Evolutionary conservation across 2,888 invertebrate species (phyloP).

Genomic region (Ernsta delagoae): DNA sequence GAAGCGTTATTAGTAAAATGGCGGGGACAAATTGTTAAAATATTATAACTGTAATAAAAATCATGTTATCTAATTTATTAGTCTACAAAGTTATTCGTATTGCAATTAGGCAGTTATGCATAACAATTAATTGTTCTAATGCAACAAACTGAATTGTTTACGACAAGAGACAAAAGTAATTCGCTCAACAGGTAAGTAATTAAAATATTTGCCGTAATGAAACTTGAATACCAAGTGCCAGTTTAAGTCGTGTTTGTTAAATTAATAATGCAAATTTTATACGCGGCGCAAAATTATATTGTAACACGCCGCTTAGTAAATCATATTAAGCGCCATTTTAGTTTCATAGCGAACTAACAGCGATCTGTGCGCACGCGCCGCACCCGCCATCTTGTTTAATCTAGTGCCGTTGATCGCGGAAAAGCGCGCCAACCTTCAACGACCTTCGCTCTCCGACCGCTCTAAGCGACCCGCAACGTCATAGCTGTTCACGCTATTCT

Average conservation of each 20-base stretch:
- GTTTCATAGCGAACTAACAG: conserved; percentile 59
- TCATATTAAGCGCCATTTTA: conserved; percentile 65
- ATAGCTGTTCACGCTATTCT: conserved; percentile 40
- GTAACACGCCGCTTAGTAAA: conserved; percentile 64
- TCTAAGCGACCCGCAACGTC: conserved; percentile 56
- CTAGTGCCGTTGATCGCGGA: conserved; percentile 84
- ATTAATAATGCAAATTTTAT: conserved; percentile 37
- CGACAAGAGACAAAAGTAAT: conserved; percentile 29
- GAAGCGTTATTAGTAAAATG: too few species aligned
- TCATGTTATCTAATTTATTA: neutral
- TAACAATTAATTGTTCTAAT: conserved; percentile 32
- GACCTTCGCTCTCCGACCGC: conserved; percentile 83
- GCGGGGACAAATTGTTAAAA: too few species aligned
- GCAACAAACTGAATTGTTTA: conserved; percentile 32
- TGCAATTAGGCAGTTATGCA: conserved; percentile 32
- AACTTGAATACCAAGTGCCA: conserved; percentile 32
- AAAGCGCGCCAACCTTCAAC: conserved; percentile 85
- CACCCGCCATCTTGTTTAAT: conserved; percentile 83
- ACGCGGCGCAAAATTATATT: conserved; percentile 28
- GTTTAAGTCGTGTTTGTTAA: conserved; percentile 26
- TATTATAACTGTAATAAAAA: neutral
- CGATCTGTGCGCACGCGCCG: conserved; percentile 78
- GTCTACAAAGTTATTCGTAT: conserved; percentile 12
- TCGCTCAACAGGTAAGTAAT: conserved; percentile 26
- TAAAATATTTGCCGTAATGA: conserved; percentile 34